phyloP scores from a whole-genome alignment of 1,140 invertebrate genomes.

The Orussus abietinus region DNA sequence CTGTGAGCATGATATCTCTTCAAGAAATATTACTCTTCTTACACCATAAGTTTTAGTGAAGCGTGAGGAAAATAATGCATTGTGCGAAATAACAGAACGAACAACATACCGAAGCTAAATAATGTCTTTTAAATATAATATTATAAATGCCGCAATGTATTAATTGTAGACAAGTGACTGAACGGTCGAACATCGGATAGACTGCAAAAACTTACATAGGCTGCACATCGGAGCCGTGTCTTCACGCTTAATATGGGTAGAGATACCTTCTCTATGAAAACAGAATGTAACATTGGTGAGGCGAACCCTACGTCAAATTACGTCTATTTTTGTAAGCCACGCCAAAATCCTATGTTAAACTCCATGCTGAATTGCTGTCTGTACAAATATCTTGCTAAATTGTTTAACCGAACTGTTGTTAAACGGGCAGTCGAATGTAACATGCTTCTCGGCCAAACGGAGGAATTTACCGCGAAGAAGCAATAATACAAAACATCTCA shows the following conservation, averaged over 20 bases:
- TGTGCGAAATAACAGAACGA: slow-evolving; percentile 23
- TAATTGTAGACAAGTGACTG: slow-evolving; percentile 14
- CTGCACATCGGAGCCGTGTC: slow-evolving; percentile 40
- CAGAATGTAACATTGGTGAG: slow-evolving; percentile 33
- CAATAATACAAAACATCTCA: too few species aligned
- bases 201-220: slow-evolving; percentile 43
- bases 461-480: too few species aligned
- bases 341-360: too few species aligned
- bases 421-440: too few species aligned
- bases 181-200: slow-evolving; percentile 31
- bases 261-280: slow-evolving; percentile 47
- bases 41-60: slow-evolving; percentile 32
- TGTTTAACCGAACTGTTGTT: too few species aligned
- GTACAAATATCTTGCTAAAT: too few species aligned
- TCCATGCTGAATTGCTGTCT: too few species aligned
- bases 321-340: too few species aligned
- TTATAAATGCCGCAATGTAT: slow-evolving; percentile 22
- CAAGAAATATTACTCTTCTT: slow-evolving; percentile 21
- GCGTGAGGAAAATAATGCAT: slow-evolving; percentile 31
- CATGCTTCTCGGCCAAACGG: too few species aligned
- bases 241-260: slow-evolving; percentile 41
- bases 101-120: slow-evolving; percentile 27
- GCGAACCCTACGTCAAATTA: slow-evolving; percentile 16
- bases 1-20: slow-evolving; percentile 20
- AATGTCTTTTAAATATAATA: slow-evolving; percentile 23